Evolutionary conservation across 1,140 invertebrate species (phyloP).

Genomic region (Trichonephila clavipes): DNA sequence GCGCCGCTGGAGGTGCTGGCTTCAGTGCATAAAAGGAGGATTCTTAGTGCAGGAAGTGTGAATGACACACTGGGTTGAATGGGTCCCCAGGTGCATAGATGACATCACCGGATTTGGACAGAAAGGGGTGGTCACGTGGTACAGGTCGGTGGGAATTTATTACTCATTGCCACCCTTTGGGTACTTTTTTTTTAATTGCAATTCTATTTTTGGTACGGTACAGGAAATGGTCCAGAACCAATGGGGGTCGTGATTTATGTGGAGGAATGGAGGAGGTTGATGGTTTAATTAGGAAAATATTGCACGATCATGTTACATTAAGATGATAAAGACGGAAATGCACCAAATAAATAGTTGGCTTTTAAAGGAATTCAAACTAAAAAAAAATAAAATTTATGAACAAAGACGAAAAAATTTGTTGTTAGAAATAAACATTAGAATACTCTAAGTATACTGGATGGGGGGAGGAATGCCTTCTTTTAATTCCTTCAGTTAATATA

Average conservation of each 20-base stretch:
- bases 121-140: conserved; percentile 40
- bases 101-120: conserved; percentile 45
- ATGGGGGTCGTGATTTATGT: neutral
- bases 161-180: neutral
- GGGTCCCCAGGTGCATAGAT: conserved; percentile 15
- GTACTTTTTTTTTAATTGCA: neutral
- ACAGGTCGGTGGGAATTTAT: neutral
- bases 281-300: neutral
- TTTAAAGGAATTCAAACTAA: no score
- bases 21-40: neutral
- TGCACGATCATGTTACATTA: no score
- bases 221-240: conserved; percentile 6
- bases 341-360: no score
- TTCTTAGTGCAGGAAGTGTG: neutral
- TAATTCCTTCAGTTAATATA: no score
- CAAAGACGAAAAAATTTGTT: no score
- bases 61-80: neutral
- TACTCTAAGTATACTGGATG: no score
- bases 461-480: no score
- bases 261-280: neutral
- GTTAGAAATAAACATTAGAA: no score
- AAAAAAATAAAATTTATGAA: no score
- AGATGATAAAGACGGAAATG: no score
- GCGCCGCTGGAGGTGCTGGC: neutral
- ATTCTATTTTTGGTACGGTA: neutral